Conservation (phyloP, 2,888 invertebrate species). For the Lasiommata megera region DNA sequence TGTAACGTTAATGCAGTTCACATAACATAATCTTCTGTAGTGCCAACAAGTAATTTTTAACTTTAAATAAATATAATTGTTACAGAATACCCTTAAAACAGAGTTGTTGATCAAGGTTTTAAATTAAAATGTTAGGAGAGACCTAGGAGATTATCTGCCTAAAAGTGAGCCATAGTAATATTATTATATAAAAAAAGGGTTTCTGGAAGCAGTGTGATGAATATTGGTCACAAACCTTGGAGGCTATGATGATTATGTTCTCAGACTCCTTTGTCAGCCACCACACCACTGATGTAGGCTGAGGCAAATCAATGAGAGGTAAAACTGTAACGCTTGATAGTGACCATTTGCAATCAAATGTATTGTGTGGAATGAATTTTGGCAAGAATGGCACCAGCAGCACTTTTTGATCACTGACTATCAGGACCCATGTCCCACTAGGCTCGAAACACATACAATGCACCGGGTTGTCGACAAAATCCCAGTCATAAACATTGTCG, state of each 20-base stretch:
- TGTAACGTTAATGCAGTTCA: too few species aligned
- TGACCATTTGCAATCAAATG: constrained; percentile 75
- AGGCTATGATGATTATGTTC: constrained; percentile 86
- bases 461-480: constrained; percentile 76
- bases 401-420: constrained; percentile 79
- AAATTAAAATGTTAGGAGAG: too few species aligned
- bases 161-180: too few species aligned
- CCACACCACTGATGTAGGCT: constrained; percentile 85
- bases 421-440: constrained; percentile 88
- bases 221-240: constrained; percentile 66
- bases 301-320: constrained; percentile 58
- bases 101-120: too few species aligned
- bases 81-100: too few species aligned
- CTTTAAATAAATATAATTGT: too few species aligned
- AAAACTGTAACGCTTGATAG: constrained; percentile 71
- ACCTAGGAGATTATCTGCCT: too few species aligned
- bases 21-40: too few species aligned
- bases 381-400: constrained; percentile 75
- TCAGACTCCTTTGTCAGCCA: constrained; percentile 89
- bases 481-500: constrained; percentile 71
- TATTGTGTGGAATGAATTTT: constrained; percentile 64
- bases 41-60: too few species aligned
- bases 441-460: constrained; percentile 92
- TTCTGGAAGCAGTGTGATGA: too few species aligned
- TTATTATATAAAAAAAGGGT: too few species aligned